A percentile compares a stretch with the other conserved stretches of the same genome.
Conservation (phyloP, 37 sponge, comb jelly and placozoan genomes). For the Cladorhizidae sp. region DNA sequence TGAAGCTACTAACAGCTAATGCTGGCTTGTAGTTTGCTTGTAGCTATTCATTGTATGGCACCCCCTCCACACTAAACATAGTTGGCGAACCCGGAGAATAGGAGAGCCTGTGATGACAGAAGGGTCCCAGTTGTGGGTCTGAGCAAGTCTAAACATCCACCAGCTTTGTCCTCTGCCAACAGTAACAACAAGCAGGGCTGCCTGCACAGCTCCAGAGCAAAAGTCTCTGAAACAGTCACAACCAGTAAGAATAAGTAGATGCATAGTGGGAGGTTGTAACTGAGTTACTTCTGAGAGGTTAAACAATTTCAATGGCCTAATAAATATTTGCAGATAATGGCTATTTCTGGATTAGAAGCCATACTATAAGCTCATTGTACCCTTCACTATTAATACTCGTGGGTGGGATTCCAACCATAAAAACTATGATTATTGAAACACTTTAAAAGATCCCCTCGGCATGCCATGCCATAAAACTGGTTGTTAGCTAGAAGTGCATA, state of each 20-base stretch:
- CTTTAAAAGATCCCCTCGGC: no score
- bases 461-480: no score
- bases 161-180: not conserved
- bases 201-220: not conserved
- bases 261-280: no score
- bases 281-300: no score
- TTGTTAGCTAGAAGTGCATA: no score
- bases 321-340: no score
- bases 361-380: no score
- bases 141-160: not conserved
- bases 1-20: not conserved
- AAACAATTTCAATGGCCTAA: no score
- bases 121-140: not conserved
- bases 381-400: no score
- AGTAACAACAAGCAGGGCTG: not conserved
- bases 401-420: no score
- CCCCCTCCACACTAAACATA: not conserved
- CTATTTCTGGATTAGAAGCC: no score
- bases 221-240: conserved; percentile 29
- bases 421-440: no score
- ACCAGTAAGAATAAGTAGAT: conserved; percentile 6
- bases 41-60: not conserved
- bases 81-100: conserved; percentile 1
- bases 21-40: not conserved
- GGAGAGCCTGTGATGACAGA: not conserved